phyloP scores from a whole-genome alignment of 2,113 vertebrate genomes.

The Urocolius indicus region DNA sequence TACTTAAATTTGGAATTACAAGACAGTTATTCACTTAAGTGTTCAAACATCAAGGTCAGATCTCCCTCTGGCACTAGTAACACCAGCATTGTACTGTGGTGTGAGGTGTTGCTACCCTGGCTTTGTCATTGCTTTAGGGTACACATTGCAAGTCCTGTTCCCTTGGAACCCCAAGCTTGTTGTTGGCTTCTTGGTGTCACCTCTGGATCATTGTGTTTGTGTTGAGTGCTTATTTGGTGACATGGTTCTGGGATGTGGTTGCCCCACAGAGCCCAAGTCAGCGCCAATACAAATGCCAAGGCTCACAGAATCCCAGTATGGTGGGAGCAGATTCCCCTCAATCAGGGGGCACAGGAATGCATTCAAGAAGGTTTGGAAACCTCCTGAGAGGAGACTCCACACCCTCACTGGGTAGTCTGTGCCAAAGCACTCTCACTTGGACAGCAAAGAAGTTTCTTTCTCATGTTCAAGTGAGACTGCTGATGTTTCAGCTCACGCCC shows the following conservation, averaged over 20 bases:
- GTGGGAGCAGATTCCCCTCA: no score
- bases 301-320: no score
- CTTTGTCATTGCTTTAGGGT: background rate
- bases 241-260: background rate
- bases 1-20: background rate
- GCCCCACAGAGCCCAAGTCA: background rate
- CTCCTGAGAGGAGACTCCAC: no score
- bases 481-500: no score
- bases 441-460: no score
- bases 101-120: background rate
- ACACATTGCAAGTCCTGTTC: background rate
- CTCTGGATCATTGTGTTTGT: background rate
- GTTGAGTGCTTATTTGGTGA: background rate
- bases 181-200: background rate
- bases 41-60: background rate
- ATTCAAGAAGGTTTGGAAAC: no score
- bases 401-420: no score
- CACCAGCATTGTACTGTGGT: background rate
- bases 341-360: no score
- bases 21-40: rapidly evolving
- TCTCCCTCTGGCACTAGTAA: background rate
- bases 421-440: no score
- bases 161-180: background rate
- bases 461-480: no score
- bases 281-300: background rate